Base-by-base conservation (phyloP, 2,113 vertebrate species). In the Nothocercus julius region DNA sequence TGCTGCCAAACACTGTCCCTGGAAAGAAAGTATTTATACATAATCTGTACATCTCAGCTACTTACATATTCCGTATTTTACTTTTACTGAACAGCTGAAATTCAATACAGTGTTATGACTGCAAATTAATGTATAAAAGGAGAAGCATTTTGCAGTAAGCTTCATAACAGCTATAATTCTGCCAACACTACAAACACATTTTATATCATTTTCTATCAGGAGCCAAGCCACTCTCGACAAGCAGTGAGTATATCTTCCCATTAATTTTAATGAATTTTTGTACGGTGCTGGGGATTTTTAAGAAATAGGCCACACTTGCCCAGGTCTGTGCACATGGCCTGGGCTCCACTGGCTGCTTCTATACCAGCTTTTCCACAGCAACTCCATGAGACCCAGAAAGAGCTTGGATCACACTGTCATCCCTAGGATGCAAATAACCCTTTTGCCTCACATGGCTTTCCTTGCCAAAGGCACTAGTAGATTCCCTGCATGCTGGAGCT, bases 21-120 rank as follows among this genome's bases (percentile, higher is more conserved):
- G 9, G 82, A 80, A 45, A 87, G 89, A 87, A 38, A 6, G 7
- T 59, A 15, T 79, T 91, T 85, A 85, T 34, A 32, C 24, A 66
- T 13, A 62, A 36, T 69, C 72, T 34, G 61, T 14, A 14, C 27
- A 28, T 59, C 62, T 66, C 18, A 53, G 24, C 28, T 73, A 36
- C 22, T 51, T 72, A 44, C 87, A 32, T 38, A 63, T 38, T 47
- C 49, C 3, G 1, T 38, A 45, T 34, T 34, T 59, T 78, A 62
- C 19, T 81, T 82, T 62, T 15, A 58, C 24, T 81, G 44, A 81
- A 38, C 47, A 54, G 9, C 51, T 76, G 58, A 79, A 92, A 76
- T 68, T 61, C 77, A 79, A 24, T 11, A 64, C 61, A 69, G 21
- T 22, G 30, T 42, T 45, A 73, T 5, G 79, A 54, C 27, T 14